phyloP scores from a whole-genome alignment of 2,113 vertebrate species.

The Delphinapterus leucas region DNA sequence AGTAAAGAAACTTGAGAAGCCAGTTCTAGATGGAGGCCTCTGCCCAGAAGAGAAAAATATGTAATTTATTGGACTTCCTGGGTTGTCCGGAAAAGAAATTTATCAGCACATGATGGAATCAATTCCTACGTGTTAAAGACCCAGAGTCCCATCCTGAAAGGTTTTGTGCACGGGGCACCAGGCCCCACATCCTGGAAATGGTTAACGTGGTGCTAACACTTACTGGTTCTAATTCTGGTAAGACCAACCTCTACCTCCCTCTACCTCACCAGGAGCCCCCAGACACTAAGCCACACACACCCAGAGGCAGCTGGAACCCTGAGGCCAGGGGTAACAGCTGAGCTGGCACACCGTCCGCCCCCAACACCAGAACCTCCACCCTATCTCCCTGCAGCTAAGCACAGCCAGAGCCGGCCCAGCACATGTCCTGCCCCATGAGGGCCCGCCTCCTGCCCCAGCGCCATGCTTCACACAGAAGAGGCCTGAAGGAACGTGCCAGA shows the following conservation, averaged over 20 bases:
- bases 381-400: background rate
- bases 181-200: background rate
- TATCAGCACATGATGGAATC: background rate
- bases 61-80: background rate
- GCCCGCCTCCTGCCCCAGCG: background rate
- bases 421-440: rapidly evolving
- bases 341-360: background rate
- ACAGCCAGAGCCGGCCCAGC: background rate
- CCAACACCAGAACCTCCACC: background rate
- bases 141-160: background rate
- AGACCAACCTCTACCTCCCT: background rate
- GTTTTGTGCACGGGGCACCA: background rate
- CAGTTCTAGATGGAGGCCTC: background rate
- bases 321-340: background rate
- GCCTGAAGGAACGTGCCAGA: background rate
- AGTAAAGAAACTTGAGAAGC: background rate
- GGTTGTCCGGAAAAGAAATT: background rate
- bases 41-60: background rate
- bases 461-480: background rate
- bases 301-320: background rate
- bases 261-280: background rate
- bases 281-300: background rate
- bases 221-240: background rate
- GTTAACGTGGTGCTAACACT: background rate
- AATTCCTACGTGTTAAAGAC: background rate